Conservation (phyloP, 1,140 invertebrate genomes). For the Drosophila leontia region DNA sequence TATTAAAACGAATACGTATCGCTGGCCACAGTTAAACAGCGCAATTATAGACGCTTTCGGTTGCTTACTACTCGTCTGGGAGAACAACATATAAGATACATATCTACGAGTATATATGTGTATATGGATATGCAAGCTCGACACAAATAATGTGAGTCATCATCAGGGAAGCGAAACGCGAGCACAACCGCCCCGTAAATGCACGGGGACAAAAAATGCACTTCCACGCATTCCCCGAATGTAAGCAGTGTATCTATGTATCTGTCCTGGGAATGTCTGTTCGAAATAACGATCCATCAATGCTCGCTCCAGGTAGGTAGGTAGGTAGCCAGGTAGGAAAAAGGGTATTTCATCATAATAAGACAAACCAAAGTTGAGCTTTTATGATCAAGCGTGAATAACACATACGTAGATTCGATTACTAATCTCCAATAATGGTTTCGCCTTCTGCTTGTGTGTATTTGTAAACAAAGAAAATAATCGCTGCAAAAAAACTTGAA, state of each 20-base stretch:
- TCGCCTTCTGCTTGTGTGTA: slow-evolving; percentile 17
- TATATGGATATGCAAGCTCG: slow-evolving; percentile 33
- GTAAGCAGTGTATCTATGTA: slow-evolving; percentile 39
- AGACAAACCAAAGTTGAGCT: slow-evolving; percentile 25
- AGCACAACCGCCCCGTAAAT: slow-evolving; percentile 47
- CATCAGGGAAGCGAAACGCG: slow-evolving; percentile 44
- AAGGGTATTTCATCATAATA: slow-evolving; percentile 40
- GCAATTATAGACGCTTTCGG: slow-evolving; percentile 29
- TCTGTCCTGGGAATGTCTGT: slow-evolving; percentile 11
- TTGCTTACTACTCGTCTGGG: slow-evolving; percentile 12
- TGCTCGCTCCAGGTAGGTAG: background rate
- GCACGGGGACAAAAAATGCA: slow-evolving; percentile 51
- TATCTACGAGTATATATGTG: slow-evolving; percentile 14
- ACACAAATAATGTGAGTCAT: slow-evolving; percentile 53
- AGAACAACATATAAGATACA: slow-evolving; percentile 29
- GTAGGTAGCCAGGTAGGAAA: background rate
- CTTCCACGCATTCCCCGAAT: slow-evolving; percentile 43
- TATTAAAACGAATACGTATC: slow-evolving; percentile 22
- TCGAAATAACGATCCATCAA: slow-evolving; percentile 19
- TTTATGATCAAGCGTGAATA: slow-evolving; percentile 37
- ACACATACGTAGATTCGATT: slow-evolving; percentile 35
- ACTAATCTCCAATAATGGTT: slow-evolving; percentile 48
- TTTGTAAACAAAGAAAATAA: slow-evolving; percentile 63
- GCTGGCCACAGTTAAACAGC: slow-evolving; percentile 29
- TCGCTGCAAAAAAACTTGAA: slow-evolving; percentile 44